These are phyloP conservation scores for Trachelus stipa DNA, from an alignment of 2,888 invertebrate genomes.

Conservation along the genomic window DNA sequence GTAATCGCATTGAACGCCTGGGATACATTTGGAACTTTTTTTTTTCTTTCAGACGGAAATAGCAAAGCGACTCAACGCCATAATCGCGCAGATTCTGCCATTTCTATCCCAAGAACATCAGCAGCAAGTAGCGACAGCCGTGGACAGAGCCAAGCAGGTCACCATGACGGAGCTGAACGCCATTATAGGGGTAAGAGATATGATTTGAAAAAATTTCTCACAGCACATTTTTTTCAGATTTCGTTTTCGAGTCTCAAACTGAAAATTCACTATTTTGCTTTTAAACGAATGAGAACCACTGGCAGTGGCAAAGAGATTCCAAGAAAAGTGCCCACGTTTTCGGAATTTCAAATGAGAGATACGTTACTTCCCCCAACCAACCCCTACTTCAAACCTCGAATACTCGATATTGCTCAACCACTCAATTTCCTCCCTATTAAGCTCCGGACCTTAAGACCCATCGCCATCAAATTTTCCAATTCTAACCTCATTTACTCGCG, in stretches of 20 bases:
- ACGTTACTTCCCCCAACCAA: conserved; percentile 33
- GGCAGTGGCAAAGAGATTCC: conserved; percentile 17
- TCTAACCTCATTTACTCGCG: conserved; percentile 35
- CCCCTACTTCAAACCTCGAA: conserved; percentile 49
- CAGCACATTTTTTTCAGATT: too few relatives aligned
- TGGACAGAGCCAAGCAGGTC: conserved; percentile 95
- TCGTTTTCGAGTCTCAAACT: too few relatives aligned
- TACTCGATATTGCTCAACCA: conserved; percentile 67
- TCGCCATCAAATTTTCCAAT: conserved; percentile 24
- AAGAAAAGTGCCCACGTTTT: conserved; percentile 8
- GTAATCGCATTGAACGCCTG: neutral
- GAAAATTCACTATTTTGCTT: too few relatives aligned
- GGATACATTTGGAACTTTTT: neutral
- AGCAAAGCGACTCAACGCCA: conserved; percentile 92
- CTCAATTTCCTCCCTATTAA: conserved; percentile 68
- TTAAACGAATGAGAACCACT: conserved; percentile 18
- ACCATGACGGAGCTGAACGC: conserved; percentile 95
- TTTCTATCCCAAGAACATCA: conserved; percentile 92
- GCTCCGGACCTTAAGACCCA: conserved; percentile 48
- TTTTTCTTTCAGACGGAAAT: conserved; percentile 84
- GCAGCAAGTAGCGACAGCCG: conserved; percentile 92
- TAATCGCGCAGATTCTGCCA: conserved; percentile 93
- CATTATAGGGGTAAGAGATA: conserved; percentile 82
- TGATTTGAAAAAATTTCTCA: neutral
- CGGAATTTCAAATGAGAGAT: conserved; percentile 62